Evolutionary conservation across 2,888 invertebrate genomes (phyloP), one percentile per base, ranked within the genome.

Genomic region (Lasioglossum calceatum): DNA sequence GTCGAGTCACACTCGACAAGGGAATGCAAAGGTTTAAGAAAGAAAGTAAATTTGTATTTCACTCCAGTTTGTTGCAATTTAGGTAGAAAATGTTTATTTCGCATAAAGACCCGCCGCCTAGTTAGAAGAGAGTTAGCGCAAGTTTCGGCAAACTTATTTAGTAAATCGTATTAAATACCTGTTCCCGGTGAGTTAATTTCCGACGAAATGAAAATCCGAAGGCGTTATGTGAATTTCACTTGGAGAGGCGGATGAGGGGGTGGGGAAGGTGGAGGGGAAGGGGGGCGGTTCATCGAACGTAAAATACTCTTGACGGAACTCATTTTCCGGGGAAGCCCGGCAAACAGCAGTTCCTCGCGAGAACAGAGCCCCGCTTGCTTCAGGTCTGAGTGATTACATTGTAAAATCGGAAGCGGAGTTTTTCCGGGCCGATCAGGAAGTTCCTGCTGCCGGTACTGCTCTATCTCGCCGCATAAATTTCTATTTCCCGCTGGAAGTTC

Each of bases 381-480:
- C 32, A 27, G 78, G 42, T 47, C 61, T 71, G 79, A 75, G 87
- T 82, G 84, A 87, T 80, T 89, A 88, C 80, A 84, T 87, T 84
- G 77, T 77, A 77, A 85, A 85, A 87, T 79, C 81, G 85, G 87
- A 85, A 87, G 81, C 75, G 75, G 67, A 89, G 87, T 87, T 89
- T 89, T 89, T 89, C 85, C 85, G 77, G 75, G 58, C 54, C 72
- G 76, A 58, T 76, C 77, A 81, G 81, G 72, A 84, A 84, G 82
- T 89, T 85, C 82, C 85, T 77, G 81, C 54, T 75, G 73, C 64
- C 71, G 54, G 44, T 27, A 73, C 54, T 39, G 71, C 71, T 81
- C 77, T 78, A 86, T 88, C 80, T 71, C 81, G 81, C 67, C 84
- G 87, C 87, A 89, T 90, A 90, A 87, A 87, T 90, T 89, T 90